These are phyloP conservation scores for Globodera ellingtonae DNA, from an alignment of 1,140 invertebrate species.

Conservation along the genomic window DNA sequence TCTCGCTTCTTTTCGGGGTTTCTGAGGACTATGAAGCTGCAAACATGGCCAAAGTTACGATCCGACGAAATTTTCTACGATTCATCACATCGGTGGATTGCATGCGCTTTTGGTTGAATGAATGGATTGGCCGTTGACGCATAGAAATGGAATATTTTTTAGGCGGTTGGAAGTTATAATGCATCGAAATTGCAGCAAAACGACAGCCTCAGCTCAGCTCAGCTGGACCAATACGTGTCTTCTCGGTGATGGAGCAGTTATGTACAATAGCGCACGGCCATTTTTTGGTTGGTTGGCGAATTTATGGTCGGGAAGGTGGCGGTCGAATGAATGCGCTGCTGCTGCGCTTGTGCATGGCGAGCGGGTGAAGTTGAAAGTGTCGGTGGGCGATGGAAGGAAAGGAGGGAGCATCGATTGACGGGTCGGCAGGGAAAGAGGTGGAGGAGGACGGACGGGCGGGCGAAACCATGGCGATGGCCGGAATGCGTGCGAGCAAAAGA, in stretches of 20 bases:
- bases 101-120: not conserved
- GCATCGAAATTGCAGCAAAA: not conserved
- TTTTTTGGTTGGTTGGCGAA: not conserved
- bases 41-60: not conserved
- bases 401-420: too few relatives aligned
- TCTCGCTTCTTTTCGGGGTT: not conserved
- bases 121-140: not conserved
- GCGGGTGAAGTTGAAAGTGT: too few relatives aligned
- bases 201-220: not conserved
- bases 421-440: not conserved
- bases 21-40: not conserved
- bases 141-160: not conserved
- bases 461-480: not conserved
- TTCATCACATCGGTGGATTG: not conserved
- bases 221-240: conserved; percentile 1
- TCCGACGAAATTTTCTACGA: not conserved
- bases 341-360: too few relatives aligned
- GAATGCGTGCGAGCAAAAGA: too few relatives aligned
- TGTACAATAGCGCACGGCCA: not conserved
- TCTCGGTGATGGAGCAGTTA: not conserved
- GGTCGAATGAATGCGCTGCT: too few relatives aligned
- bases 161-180: not conserved
- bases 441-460: not conserved
- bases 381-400: too few relatives aligned
- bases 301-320: not conserved